phyloP scores from a whole-genome alignment of 2,888 invertebrate species.

The Tridacna crocea region DNA sequence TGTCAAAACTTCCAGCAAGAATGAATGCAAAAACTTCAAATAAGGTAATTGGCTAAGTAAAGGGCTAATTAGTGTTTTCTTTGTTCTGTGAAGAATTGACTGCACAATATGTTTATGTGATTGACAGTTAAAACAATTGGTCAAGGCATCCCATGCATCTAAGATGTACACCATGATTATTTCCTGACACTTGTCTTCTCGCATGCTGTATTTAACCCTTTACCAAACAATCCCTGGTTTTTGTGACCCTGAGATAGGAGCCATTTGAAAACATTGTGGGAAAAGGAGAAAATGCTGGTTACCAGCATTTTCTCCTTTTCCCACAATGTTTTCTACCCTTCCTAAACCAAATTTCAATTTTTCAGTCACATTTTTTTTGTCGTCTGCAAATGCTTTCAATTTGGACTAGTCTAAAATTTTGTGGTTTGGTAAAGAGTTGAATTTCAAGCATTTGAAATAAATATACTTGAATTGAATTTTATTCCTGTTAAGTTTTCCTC shows the following conservation, averaged over 20 bases:
- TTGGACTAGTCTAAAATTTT: too few relatives aligned
- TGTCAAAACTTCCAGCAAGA: too few relatives aligned
- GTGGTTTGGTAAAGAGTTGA: too few relatives aligned
- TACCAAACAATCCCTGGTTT: too few relatives aligned
- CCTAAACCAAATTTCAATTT: too few relatives aligned
- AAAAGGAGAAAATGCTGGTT: neutral
- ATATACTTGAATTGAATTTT: neutral
- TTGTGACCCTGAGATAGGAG: too few relatives aligned
- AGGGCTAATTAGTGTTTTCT: conserved; percentile 18
- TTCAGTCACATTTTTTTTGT: too few relatives aligned
- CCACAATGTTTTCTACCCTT: too few relatives aligned
- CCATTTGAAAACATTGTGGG: conserved; percentile 9
- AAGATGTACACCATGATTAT: conserved; percentile 15
- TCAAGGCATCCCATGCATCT: conserved; percentile 28
- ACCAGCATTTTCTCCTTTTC: conserved; percentile 11
- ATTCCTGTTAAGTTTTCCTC: neutral
- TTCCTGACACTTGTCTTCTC: conserved; percentile 1
- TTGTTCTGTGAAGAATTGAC: conserved; percentile 11
- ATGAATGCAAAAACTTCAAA: too few relatives aligned
- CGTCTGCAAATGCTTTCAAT: too few relatives aligned
- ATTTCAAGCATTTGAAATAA: neutral
- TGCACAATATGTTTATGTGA: conserved; percentile 17
- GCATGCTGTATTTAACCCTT: neutral
- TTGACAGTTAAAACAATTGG: conserved; percentile 24
- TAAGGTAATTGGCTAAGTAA: neutral